Evolutionary conservation across 2,113 vertebrate species (phyloP).

Genomic region (Sminthopsis crassicaudata): DNA sequence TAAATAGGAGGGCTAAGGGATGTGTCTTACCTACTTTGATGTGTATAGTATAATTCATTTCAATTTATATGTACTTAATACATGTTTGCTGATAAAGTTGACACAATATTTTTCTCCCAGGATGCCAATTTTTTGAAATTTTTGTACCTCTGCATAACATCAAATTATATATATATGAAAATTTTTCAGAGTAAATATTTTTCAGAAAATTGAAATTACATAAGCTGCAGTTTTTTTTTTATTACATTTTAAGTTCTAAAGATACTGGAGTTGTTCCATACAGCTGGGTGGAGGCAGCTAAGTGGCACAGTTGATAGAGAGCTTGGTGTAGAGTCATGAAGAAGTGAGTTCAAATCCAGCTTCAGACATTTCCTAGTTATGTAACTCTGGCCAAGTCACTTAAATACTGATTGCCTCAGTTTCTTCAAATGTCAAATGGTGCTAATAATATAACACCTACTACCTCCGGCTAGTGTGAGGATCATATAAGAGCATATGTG

Average conservation of each 20-base stretch:
- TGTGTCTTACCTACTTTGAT: not conserved
- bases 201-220: not conserved
- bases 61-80: not conserved
- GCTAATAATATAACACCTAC: not conserved
- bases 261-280: not conserved
- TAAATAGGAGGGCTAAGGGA: not conserved
- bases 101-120: not conserved
- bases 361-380: not conserved
- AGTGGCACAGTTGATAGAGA: not conserved
- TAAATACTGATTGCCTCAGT: not conserved
- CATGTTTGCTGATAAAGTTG: not conserved
- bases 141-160: not conserved
- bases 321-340: not conserved
- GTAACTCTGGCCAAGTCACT: not conserved
- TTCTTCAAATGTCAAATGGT: not conserved
- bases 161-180: not conserved
- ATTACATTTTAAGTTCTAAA: not conserved
- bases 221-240: not conserved
- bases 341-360: not conserved
- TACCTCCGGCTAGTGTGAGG: not conserved
- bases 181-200: no score
- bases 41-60: not conserved
- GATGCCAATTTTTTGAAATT: not conserved
- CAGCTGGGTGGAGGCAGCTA: not conserved
- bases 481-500: not conserved